Base-by-base conservation (phyloP, 2,797 vertebrate species). In the Numenius phaeopus region DNA sequence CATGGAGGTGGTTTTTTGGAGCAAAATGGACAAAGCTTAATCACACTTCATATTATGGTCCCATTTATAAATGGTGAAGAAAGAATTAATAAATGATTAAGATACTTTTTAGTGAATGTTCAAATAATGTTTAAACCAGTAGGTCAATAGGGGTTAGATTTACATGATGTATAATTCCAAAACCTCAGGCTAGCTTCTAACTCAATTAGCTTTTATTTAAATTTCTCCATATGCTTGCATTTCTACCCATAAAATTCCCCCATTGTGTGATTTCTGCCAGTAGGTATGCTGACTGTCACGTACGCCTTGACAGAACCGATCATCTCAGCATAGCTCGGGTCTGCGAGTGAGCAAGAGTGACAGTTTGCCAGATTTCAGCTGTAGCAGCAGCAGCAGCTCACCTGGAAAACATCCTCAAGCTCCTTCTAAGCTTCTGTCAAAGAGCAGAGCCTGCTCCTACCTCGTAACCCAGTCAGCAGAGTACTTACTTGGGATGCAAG, bases 51-150 rank as follows among this genome's bases (percentile, higher is more conserved):
- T 77, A 82, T 66, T 66, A 72, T 26, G 10, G 11, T 80, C 30
- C 7, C 58, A 54, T 64, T 95, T 92, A 46, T 57, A 91, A 92
- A 72, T 7, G 2, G 22, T 59, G 77, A 83, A 83, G 64, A 90
- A 89, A 66, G 14, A 87, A 92, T 77, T 90, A 77, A 87, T 72
- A 89, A 79, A 62, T 79, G 7, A 78, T 88, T 77, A 75, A 58
- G 24, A 66, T 8, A 62, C 58, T 6, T 67, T 76, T 80, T 29
- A 77, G 80, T 49, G 40, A 55, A 80, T 59, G 20, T 76, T 81
- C 70, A 81, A 83, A 44, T 47, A 94, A 62, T 18, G 7, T 79
- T 93, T 93, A 92, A 94, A 72, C 5, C 62, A 72, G 15, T 27
- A 79, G 27, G 64, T 87, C 76, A 90, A 50, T 10, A 88, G 69